Evolutionary conservation across 1,140 invertebrate species (phyloP).

Genomic region (Camponotus floridanus): DNA sequence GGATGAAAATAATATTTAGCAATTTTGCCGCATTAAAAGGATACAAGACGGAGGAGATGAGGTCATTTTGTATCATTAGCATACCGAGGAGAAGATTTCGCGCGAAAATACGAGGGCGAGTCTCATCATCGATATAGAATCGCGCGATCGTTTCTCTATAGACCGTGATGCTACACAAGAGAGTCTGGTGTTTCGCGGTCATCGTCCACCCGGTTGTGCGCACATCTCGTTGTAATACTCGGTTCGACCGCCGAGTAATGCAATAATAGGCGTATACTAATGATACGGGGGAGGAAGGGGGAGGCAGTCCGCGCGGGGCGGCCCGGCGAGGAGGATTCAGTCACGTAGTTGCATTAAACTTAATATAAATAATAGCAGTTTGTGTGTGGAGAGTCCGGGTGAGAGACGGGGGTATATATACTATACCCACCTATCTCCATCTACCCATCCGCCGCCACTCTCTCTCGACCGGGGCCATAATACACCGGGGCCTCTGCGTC

Average conservation of each 20-base stretch:
- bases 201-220: constrained; percentile 72
- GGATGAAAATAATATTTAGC: not conserved
- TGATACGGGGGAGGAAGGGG: constrained; percentile 82
- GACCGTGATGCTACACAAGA: constrained; percentile 20
- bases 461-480: constrained; percentile 79
- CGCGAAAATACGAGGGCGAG: constrained; percentile 9
- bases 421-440: constrained; percentile 84
- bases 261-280: constrained; percentile 87
- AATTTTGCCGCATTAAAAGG: not conserved
- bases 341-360: constrained; percentile 87
- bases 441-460: constrained; percentile 74
- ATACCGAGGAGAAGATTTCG: constrained; percentile 11
- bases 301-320: constrained; percentile 59
- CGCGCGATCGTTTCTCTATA: constrained; percentile 35
- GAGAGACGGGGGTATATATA: constrained; percentile 50
- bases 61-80: constrained; percentile 51
- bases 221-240: constrained; percentile 74
- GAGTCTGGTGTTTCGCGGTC: constrained; percentile 70
- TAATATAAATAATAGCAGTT: constrained; percentile 87
- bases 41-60: too few species aligned
- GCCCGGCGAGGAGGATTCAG: constrained; percentile 81
- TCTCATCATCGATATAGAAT: constrained; percentile 16
- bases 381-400: constrained; percentile 84
- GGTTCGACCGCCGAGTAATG: constrained; percentile 79
- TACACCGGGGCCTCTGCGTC: constrained; percentile 80